phyloP scores from a whole-genome alignment of 2,888 invertebrate species.

The Lacanobia wlatinum region DNA sequence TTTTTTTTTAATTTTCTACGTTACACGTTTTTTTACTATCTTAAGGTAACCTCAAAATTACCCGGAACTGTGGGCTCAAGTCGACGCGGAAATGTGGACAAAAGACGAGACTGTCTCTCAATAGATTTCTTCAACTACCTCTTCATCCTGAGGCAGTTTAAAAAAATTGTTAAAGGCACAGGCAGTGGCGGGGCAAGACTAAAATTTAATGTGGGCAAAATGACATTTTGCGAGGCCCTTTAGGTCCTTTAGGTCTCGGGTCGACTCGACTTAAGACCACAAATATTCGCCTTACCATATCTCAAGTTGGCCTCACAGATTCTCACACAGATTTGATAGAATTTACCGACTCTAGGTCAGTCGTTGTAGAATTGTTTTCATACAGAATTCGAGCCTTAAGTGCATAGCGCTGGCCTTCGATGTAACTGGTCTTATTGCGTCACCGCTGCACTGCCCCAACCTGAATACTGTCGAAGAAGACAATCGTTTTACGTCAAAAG shows the following conservation, averaged over 20 bases:
- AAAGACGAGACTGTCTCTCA: too few relatives aligned
- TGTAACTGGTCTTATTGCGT: conserved; percentile 21
- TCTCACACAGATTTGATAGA: not conserved
- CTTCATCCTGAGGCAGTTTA: too few relatives aligned
- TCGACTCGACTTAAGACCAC: not conserved
- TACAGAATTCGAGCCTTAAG: conserved; percentile 7
- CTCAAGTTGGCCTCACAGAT: not conserved
- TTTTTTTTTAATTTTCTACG: too few relatives aligned
- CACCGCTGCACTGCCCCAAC: conserved; percentile 16
- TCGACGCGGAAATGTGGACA: too few relatives aligned
- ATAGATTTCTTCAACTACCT: too few relatives aligned
- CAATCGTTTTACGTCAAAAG: not conserved
- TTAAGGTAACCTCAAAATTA: not conserved
- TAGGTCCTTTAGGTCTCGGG: too few relatives aligned
- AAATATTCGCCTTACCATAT: too few relatives aligned
- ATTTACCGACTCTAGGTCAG: not conserved
- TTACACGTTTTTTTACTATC: too few relatives aligned
- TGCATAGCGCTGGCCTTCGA: conserved; percentile 29
- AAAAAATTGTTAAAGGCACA: too few relatives aligned
- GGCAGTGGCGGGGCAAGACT: too few relatives aligned
- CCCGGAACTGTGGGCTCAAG: not conserved
- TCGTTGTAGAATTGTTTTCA: conserved; percentile 10
- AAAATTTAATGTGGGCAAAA: too few relatives aligned
- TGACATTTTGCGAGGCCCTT: too few relatives aligned
- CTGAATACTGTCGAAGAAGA: conserved; percentile 5